Evolutionary conservation across 2,888 invertebrate species (phyloP).

Genomic region (Uloborus plumipes): DNA sequence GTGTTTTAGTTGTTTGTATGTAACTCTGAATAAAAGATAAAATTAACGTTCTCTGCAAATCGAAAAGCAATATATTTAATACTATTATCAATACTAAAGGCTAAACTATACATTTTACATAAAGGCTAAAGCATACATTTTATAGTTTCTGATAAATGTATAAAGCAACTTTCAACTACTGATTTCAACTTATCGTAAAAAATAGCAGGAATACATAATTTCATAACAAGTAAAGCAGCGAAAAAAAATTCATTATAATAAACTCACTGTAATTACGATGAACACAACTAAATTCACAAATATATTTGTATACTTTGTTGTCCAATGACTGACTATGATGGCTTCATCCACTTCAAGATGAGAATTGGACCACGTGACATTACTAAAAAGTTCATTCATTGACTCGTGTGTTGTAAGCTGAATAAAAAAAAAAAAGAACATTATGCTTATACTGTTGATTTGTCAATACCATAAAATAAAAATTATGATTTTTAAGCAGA

Average conservation of each 20-base stretch:
- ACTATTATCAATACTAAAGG: no score
- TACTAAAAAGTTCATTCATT: constrained; percentile 88
- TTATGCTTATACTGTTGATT: no score
- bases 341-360: constrained; percentile 84
- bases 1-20: no score
- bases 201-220: neutral
- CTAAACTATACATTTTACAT: no score
- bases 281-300: constrained; percentile 88
- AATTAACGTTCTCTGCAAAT: no score
- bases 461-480: no score
- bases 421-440: constrained; percentile 5
- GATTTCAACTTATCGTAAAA: neutral
- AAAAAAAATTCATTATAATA: neutral
- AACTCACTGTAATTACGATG: constrained; percentile 86
- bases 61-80: no score
- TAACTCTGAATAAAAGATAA: no score
- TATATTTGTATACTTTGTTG: constrained; percentile 83
- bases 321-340: constrained; percentile 88
- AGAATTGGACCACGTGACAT: constrained; percentile 86
- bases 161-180: neutral
- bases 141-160: no score
- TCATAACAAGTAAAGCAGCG: neutral
- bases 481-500: no score
- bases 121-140: no score
- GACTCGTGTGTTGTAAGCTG: constrained; percentile 74